Evolutionary conservation across 2,797 vertebrate genomes (phyloP).

Genomic region (Macropodus opercularis): DNA sequence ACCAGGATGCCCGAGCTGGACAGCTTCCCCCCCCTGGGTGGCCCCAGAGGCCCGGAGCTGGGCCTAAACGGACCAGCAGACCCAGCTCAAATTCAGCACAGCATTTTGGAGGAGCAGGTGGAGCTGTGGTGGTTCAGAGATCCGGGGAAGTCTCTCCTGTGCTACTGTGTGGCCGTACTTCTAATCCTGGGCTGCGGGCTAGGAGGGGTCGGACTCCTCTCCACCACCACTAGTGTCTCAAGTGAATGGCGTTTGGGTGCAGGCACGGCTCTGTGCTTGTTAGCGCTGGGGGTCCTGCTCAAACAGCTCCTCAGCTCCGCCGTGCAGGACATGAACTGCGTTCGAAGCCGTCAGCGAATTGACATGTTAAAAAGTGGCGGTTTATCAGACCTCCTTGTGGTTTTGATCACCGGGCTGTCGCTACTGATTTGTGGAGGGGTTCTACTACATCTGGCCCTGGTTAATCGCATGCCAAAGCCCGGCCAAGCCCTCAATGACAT

Average conservation of each 20-base stretch:
- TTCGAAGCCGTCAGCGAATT: constrained; percentile 89
- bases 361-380: constrained; percentile 93
- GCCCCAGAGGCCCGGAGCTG: constrained; percentile 45
- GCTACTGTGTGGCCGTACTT: constrained; percentile 88
- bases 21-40: constrained; percentile 72
- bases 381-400: constrained; percentile 87
- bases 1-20: constrained; percentile 87
- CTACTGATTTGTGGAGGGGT: constrained; percentile 89
- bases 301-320: constrained; percentile 98
- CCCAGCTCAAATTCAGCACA: constrained; percentile 84
- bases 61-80: constrained; percentile 76
- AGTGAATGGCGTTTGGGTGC: constrained; percentile 94
- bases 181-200: constrained; percentile 92
- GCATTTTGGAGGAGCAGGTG: constrained; percentile 93
- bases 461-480: constrained; percentile 82
- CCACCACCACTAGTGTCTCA: constrained; percentile 93
- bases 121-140: constrained; percentile 98
- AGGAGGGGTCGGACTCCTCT: constrained; percentile 91
- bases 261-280: constrained; percentile 90
- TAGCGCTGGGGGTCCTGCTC: constrained; percentile 91
- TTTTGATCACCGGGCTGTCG: constrained; percentile 87
- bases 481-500: constrained; percentile 89
- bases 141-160: constrained; percentile 90
- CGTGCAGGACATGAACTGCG: constrained; percentile 98
- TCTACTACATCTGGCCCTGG: constrained; percentile 87